Percentiles rank a stretch among this genome's conserved stretches.
Evolutionary conservation across 2,888 invertebrate species (phyloP).

Genomic region (Ferrisia virgata): DNA sequence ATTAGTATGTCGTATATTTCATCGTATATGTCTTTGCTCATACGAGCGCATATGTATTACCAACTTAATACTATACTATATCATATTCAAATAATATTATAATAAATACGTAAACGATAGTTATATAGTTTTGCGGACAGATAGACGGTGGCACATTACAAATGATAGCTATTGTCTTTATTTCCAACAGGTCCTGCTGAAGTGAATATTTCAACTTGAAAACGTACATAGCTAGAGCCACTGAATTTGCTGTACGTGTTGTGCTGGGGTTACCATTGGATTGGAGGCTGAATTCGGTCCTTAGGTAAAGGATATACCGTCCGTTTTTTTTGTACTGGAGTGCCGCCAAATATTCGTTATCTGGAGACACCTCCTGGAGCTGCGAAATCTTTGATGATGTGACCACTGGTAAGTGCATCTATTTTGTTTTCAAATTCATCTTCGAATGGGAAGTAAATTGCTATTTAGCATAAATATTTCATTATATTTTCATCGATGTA

Average conservation of each 20-base stretch:
- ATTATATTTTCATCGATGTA: no score
- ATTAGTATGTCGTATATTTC: constrained; percentile 28
- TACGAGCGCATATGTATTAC: no score
- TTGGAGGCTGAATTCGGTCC: background rate
- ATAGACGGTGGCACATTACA: background rate
- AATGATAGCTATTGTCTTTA: constrained; percentile 35
- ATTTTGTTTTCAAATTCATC: background rate
- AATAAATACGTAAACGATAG: no score
- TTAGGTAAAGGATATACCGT: background rate
- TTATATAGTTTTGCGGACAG: no score
- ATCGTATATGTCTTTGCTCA: background rate
- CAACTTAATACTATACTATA: no score
- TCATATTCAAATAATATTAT: no score
- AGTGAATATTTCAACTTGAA: no score
- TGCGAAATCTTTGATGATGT: background rate
- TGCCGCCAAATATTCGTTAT: background rate
- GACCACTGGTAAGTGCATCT: background rate
- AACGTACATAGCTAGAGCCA: no score
- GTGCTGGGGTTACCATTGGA: background rate
- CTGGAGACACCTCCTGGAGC: background rate
- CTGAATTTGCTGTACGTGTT: background rate
- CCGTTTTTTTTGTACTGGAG: background rate
- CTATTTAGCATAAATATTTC: no score
- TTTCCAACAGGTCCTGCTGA: constrained; percentile 2
- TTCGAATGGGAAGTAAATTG: no score